These are phyloP conservation scores for Drosophila kurseongensis DNA, from an alignment of 1,140 invertebrate genomes.

Conservation along the genomic window DNA sequence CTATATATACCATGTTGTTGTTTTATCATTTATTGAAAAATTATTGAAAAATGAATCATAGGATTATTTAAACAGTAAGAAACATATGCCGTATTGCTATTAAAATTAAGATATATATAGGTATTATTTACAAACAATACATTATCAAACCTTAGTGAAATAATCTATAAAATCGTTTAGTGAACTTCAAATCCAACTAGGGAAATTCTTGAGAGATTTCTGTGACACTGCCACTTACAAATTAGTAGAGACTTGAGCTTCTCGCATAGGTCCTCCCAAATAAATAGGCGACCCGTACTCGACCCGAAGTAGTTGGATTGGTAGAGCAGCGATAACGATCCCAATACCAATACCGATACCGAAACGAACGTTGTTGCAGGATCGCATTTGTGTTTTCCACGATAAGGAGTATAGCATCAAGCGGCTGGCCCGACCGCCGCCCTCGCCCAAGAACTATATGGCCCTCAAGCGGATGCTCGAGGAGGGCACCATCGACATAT, in stretches of 20 bases:
- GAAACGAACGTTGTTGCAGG: constrained; percentile 67
- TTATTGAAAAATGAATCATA: too few species aligned
- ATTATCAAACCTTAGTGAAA: too few species aligned
- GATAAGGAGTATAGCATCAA: constrained; percentile 78
- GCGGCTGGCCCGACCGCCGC: constrained; percentile 72
- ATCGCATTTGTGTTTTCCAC: constrained; percentile 78
- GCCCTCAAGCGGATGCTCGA: constrained; percentile 80
- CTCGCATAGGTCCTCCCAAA: constrained; percentile 22
- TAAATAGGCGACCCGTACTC: constrained; percentile 22
- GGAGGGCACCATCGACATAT: constrained; percentile 72
- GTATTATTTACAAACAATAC: neutral
- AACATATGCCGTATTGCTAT: too few species aligned
- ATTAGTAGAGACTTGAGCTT: constrained; percentile 25
- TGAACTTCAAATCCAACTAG: too few species aligned
- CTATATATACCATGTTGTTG: too few species aligned
- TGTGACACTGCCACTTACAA: constrained; percentile 3
- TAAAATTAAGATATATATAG: too few species aligned
- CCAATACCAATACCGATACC: constrained; percentile 20
- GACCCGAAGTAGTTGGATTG: constrained; percentile 39
- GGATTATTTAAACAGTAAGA: too few species aligned
- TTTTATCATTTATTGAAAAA: too few species aligned
- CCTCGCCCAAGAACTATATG: constrained; percentile 76
- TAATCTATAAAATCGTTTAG: neutral
- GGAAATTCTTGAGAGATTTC: neutral
- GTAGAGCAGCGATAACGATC: constrained; percentile 34